Evolutionary conservation across 2,113 vertebrate species (phyloP).

Genomic region (Pelvicachromis taeniatus): DNA sequence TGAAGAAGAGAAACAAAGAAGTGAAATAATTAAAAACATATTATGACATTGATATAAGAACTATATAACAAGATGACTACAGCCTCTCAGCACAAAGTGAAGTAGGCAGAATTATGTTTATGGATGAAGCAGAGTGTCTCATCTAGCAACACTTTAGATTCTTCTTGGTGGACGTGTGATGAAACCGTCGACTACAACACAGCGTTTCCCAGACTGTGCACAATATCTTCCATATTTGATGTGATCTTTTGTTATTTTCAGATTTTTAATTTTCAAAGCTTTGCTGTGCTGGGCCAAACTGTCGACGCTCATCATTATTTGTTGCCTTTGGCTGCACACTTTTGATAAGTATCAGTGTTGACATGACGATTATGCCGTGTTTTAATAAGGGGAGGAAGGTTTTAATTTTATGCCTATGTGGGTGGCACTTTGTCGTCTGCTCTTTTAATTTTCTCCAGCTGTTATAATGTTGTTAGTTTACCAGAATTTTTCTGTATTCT

Average conservation of each 20-base stretch:
- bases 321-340: not conserved
- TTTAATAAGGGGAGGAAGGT: not conserved
- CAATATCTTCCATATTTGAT: not conserved
- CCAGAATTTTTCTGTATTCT: not conserved
- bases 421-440: constrained; percentile 21
- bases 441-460: not conserved
- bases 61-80: not conserved
- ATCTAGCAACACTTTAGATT: not conserved
- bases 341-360: constrained; percentile 12
- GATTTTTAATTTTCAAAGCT: not conserved
- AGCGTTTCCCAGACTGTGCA: not conserved
- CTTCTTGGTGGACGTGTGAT: not conserved
- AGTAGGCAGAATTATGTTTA: not conserved
- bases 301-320: not conserved
- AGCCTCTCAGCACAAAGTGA: not conserved
- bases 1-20: not conserved
- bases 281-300: not conserved
- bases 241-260: constrained; percentile 17
- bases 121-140: not conserved
- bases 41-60: not conserved
- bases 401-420: not conserved
- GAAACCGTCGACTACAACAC: not conserved
- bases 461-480: not conserved
- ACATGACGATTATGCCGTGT: constrained; percentile 1
- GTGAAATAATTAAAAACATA: not conserved